A percentile compares a stretch with the other conserved stretches of the same genome.
These are phyloP conservation scores for Rhagium mordax DNA, from an alignment of 2,888 invertebrate genomes.

Conservation along the genomic window DNA sequence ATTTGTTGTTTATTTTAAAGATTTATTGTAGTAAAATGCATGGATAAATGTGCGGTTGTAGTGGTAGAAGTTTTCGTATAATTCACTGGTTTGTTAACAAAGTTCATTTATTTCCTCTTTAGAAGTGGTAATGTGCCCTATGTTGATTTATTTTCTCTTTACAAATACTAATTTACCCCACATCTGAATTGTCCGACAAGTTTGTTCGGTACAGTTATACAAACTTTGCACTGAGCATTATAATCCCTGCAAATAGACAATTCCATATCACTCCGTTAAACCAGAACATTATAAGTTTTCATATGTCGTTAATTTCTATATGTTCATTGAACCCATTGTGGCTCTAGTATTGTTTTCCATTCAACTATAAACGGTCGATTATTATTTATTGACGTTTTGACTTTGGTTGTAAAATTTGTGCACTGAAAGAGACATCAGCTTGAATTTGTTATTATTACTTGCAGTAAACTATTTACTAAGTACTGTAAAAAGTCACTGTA, in stretches of 20 bases:
- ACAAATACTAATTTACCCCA: constrained; percentile 22
- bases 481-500: too few relatives aligned
- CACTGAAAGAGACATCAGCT: too few relatives aligned
- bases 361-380: constrained; percentile 34
- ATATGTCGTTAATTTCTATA: background rate
- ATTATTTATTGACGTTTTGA: constrained; percentile 40
- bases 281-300: constrained; percentile 10
- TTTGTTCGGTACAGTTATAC: constrained; percentile 15
- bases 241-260: constrained; percentile 21
- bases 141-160: constrained; percentile 26
- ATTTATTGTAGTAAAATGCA: constrained; percentile 3
- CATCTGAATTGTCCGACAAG: constrained; percentile 21
- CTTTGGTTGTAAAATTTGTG: background rate
- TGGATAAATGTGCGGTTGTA: constrained; percentile 6
- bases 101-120: constrained; percentile 28
- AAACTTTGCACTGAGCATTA: constrained; percentile 10
- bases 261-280: constrained; percentile 16
- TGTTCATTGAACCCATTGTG: constrained; percentile 26
- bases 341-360: constrained; percentile 38
- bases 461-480: too few relatives aligned
- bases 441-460: too few relatives aligned
- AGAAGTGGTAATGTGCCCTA: constrained; percentile 20
- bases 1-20: constrained; percentile 7
- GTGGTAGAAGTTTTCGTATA: constrained; percentile 21
- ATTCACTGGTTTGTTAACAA: constrained; percentile 29